Evolutionary conservation across 2,888 invertebrate species (phyloP).

Genomic region (Melangyna quadrimaculata): DNA sequence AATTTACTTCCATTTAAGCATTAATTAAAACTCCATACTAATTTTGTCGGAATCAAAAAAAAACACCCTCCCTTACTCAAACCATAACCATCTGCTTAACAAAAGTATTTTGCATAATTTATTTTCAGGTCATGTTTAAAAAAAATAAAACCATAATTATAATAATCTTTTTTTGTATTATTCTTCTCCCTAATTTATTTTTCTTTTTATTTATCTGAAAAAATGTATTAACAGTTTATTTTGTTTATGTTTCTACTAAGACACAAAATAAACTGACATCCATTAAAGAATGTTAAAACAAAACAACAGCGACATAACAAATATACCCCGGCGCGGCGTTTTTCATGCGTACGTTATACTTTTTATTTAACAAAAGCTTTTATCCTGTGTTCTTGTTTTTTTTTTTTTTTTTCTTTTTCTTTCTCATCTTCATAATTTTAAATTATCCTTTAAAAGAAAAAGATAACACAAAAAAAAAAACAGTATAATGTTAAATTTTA

Average conservation of each 20-base stretch:
- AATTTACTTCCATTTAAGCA: neutral
- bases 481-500: conserved; percentile 25
- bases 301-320: neutral
- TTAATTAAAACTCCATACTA: neutral
- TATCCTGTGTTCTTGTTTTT: neutral
- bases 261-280: conserved; percentile 13
- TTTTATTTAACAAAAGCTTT: conserved; percentile 4
- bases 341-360: neutral
- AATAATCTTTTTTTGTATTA: neutral
- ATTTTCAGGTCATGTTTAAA: neutral
- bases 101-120: neutral
- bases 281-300: conserved; percentile 4
- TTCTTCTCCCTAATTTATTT: neutral
- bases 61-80: neutral
- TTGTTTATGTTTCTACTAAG: neutral
- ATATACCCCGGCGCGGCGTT: neutral
- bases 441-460: neutral
- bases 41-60: neutral
- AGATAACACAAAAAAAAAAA: conserved; percentile 11
- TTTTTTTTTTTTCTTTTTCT: too few species aligned
- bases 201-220: neutral
- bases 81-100: neutral
- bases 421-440: conserved; percentile 7
- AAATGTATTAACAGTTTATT: conserved; percentile 10
- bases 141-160: neutral